phyloP scores from a whole-genome alignment of 2,797 vertebrate species.

The Sebastes trivittatus region DNA sequence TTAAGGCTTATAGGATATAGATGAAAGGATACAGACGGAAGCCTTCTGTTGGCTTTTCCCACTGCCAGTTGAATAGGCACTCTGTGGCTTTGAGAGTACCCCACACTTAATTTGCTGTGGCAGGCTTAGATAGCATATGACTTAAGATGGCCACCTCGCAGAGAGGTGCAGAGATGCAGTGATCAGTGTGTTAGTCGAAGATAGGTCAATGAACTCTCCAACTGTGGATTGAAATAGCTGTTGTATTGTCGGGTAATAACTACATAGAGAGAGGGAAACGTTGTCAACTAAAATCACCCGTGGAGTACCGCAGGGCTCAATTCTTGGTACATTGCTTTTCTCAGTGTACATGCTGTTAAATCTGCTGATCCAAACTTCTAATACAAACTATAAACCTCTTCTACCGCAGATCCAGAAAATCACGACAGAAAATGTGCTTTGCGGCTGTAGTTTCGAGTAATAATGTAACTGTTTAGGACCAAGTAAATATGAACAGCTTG shows the following conservation, averaged over 20 bases:
- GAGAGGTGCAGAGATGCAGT: not conserved
- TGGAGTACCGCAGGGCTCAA: not conserved
- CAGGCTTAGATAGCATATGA: constrained; percentile 39
- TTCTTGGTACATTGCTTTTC: not conserved
- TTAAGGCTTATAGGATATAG: constrained; percentile 66
- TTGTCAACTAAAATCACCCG: not conserved
- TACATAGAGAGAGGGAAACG: not conserved
- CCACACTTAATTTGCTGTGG: constrained; percentile 50
- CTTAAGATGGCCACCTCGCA: constrained; percentile 45
- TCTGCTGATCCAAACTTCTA: not conserved
- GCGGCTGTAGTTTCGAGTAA: not conserved
- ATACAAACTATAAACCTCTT: not conserved
- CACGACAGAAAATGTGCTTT: too few species aligned
- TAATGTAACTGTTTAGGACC: not conserved
- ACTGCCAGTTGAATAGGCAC: constrained; percentile 71
- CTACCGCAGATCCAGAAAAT: not conserved
- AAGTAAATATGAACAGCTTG: not conserved
- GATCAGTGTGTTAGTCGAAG: not conserved
- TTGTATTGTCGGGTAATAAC: not conserved
- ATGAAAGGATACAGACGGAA: constrained; percentile 73
- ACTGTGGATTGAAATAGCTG: not conserved
- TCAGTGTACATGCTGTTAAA: not conserved
- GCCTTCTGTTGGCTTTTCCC: constrained; percentile 76
- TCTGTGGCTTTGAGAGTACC: constrained; percentile 57
- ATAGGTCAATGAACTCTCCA: not conserved